Percentiles rank a stretch among this genome's conserved stretches.
Conservation (phyloP, 2,888 invertebrate genomes). For the Erpobdella octoculata region DNA sequence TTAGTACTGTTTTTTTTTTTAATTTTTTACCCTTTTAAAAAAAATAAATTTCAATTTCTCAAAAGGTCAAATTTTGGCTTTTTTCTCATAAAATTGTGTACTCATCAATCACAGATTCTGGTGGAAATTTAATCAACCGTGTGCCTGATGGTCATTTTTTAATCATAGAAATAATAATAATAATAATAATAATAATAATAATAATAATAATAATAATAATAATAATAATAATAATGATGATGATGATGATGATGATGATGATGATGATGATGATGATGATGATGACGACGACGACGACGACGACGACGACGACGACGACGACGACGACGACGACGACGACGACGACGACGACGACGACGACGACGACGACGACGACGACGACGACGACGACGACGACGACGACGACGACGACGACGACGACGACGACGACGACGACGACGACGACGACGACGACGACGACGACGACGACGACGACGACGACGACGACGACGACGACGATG, state of each 20-base stretch:
- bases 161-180: background rate
- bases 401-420: background rate
- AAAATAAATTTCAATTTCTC: no score
- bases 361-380: background rate
- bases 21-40: no score
- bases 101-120: no score
- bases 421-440: no score
- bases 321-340: conserved; percentile 46
- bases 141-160: no score
- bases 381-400: background rate
- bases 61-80: no score
- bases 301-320: conserved; percentile 32
- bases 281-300: conserved; percentile 8
- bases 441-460: no score
- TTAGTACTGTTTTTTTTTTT: no score
- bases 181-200: background rate
- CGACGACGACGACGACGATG: no score
- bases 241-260: conserved; percentile 40
- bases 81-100: no score
- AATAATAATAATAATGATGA: conserved; percentile 13
- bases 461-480: no score
- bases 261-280: conserved; percentile 34
- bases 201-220: background rate
- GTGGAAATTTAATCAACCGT: no score
- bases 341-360: conserved; percentile 23